Percentiles rank a stretch among this genome's conserved stretches.
These are phyloP conservation scores for Acanthosoma haemorrhoidale DNA, from an alignment of 2,888 invertebrate genomes.

Conservation along the genomic window DNA sequence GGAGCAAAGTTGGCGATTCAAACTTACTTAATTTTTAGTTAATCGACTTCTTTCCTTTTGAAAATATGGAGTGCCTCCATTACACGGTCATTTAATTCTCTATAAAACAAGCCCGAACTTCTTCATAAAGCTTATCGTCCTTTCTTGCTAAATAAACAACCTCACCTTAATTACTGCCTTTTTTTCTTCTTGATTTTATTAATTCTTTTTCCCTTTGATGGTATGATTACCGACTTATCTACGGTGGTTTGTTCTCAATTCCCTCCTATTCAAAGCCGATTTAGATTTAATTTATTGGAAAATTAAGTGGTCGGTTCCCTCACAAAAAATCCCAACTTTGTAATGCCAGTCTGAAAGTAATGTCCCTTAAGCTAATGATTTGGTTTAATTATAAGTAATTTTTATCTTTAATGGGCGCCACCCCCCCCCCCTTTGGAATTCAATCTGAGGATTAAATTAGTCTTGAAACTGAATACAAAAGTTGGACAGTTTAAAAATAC, in stretches of 20 bases:
- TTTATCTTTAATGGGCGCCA: constrained; percentile 16
- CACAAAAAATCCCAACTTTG: constrained; percentile 3
- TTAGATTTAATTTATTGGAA: constrained; percentile 13
- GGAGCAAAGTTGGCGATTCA: too few relatives aligned
- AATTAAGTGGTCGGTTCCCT: constrained; percentile 13
- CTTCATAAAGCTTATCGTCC: not conserved
- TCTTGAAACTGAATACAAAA: constrained; percentile 9
- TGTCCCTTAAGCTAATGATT: constrained; percentile 21
- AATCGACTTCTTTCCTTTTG: not conserved
- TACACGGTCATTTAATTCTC: too few relatives aligned
- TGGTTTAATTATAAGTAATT: constrained; percentile 16
- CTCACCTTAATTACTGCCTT: not conserved
- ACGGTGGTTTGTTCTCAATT: too few relatives aligned
- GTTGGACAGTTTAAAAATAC: not conserved
- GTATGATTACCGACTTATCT: not conserved
- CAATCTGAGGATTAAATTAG: constrained; percentile 14
- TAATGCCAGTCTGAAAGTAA: not conserved
- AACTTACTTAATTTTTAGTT: too few relatives aligned
- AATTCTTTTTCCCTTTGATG: not conserved
- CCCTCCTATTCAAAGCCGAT: not conserved
- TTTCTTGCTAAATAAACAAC: not conserved
- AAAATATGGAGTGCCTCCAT: too few relatives aligned
- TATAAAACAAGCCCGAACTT: too few relatives aligned
- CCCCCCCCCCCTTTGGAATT: constrained; percentile 13
- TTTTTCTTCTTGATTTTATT: not conserved